These are phyloP conservation scores for Halichoerus grypus DNA, from an alignment of 2,113 vertebrate genomes.

Conservation along the genomic window DNA sequence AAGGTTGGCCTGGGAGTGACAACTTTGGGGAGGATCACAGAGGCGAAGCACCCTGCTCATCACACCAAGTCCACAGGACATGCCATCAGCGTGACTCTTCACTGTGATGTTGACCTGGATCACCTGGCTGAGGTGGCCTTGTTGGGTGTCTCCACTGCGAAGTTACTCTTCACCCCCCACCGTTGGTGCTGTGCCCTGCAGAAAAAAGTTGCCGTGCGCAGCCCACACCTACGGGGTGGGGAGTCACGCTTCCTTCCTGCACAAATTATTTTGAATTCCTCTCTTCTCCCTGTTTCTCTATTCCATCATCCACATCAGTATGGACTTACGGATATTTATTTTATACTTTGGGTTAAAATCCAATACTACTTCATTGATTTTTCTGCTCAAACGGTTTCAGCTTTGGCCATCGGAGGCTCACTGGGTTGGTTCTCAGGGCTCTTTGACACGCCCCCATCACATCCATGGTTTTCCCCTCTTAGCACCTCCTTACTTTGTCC, in stretches of 20 bases:
- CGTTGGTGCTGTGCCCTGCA: neutral
- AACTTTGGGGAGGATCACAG: neutral
- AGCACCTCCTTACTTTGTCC: neutral
- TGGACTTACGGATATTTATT: neutral
- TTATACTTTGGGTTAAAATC: neutral
- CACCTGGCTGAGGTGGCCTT: neutral
- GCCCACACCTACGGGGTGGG: neutral
- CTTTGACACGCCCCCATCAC: neutral
- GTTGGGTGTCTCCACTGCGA: neutral
- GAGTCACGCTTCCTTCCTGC: neutral
- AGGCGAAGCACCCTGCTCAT: neutral
- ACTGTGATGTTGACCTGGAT: neutral
- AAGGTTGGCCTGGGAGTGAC: too few relatives aligned
- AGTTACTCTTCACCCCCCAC: neutral
- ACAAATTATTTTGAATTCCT: neutral
- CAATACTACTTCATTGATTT: neutral
- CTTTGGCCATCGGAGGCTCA: neutral
- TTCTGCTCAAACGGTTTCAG: neutral
- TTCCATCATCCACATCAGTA: neutral
- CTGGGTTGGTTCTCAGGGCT: neutral
- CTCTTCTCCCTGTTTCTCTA: neutral
- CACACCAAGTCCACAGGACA: neutral
- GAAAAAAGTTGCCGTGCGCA: neutral
- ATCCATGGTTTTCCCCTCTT: neutral
- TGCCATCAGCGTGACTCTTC: neutral